Percentiles rank a stretch among this genome's conserved stretches.
phyloP scores from a whole-genome alignment of 2,113 vertebrate genomes.

The Toxotes jaculatrix region DNA sequence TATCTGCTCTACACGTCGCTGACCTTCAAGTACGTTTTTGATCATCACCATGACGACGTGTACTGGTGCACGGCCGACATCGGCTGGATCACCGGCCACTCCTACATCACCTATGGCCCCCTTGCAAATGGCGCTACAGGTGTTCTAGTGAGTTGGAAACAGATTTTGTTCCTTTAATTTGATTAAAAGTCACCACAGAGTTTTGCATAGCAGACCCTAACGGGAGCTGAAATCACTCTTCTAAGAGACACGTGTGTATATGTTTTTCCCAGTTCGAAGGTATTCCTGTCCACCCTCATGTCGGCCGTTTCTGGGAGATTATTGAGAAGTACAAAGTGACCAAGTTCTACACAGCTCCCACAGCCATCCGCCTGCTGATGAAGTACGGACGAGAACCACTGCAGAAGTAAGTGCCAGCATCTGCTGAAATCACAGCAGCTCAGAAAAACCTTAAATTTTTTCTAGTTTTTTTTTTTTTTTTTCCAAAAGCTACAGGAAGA shows the following conservation, averaged over 20 bases:
- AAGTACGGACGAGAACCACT: conserved; percentile 83
- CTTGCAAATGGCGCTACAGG: conserved; percentile 85
- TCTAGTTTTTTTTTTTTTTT: background rate
- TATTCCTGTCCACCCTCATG: conserved; percentile 83
- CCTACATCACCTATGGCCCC: conserved; percentile 86
- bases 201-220: background rate
- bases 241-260: background rate
- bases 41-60: conserved; percentile 83
- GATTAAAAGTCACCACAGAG: background rate
- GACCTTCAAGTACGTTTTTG: conserved; percentile 86
- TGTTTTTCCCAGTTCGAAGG: conserved; percentile 83
- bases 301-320: conserved; percentile 84
- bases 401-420: conserved; percentile 72
- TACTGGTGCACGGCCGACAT: conserved; percentile 89
- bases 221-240: background rate
- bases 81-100: conserved; percentile 88
- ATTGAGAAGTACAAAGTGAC: conserved; percentile 86
- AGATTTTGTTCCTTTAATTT: background rate
- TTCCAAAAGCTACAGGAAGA: background rate
- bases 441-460: background rate
- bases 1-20: conserved; percentile 87
- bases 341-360: conserved; percentile 87
- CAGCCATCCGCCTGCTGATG: conserved; percentile 86
- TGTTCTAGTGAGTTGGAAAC: conserved; percentile 77
- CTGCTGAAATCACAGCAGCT: background rate